Percentiles rank a stretch among this genome's conserved stretches.
phyloP scores from a whole-genome alignment of 2,888 invertebrate genomes.

The Eupithecia subumbrata region DNA sequence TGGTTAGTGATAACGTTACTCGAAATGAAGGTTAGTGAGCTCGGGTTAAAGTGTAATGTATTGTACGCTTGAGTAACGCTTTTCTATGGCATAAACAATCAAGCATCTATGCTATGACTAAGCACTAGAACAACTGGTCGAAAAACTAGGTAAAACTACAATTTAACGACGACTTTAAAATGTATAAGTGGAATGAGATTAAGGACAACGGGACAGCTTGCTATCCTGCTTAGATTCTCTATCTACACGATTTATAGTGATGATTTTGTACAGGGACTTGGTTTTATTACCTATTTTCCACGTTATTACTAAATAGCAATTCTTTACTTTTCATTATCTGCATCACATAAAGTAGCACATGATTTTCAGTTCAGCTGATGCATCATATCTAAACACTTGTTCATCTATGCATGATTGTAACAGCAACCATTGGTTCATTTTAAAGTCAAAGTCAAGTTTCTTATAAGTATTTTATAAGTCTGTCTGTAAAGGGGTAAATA shows the following conservation, averaged over 20 bases:
- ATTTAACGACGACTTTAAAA: background rate
- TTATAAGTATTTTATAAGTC: background rate
- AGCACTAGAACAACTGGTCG: background rate
- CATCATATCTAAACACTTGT: background rate
- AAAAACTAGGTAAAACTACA: background rate
- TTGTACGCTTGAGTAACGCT: no score
- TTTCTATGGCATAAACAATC: no score
- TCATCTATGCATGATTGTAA: background rate
- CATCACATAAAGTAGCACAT: background rate
- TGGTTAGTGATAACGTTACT: no score
- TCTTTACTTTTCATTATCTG: background rate
- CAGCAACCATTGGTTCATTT: background rate
- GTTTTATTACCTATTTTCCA: background rate
- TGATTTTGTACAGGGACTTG: background rate
- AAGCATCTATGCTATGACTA: no score
- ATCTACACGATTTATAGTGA: background rate
- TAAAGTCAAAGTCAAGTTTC: background rate
- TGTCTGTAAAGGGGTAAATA: constrained; percentile 1
- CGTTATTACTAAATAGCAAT: background rate
- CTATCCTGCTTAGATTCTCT: background rate
- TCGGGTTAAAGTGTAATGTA: no score
- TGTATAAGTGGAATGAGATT: background rate
- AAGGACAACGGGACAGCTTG: background rate
- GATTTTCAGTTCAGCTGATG: background rate
- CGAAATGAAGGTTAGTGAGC: no score